Evolutionary conservation across 2,113 vertebrate species (phyloP).

Genomic region (Callipepla squamata): DNA sequence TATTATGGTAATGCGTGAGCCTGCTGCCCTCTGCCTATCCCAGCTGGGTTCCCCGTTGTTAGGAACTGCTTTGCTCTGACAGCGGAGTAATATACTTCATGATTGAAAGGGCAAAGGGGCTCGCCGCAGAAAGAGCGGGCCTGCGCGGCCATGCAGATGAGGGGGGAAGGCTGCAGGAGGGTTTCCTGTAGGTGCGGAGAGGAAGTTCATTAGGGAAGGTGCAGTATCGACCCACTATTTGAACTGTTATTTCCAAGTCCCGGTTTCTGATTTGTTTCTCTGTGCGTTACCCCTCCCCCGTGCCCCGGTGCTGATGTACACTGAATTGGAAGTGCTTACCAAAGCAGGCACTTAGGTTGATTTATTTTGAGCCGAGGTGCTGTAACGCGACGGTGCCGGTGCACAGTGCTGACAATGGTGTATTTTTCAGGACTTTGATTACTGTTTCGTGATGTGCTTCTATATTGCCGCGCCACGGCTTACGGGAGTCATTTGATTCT

Average conservation of each 20-base stretch:
- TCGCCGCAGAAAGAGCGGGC: slow-evolving; percentile 82
- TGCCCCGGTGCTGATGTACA: neutral
- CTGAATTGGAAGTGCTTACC: slow-evolving; percentile 53
- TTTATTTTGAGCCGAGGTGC: slow-evolving; percentile 46
- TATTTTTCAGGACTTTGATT: slow-evolving; percentile 57
- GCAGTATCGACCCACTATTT: slow-evolving; percentile 58
- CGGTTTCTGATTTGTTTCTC: slow-evolving; percentile 66
- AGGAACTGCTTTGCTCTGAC: slow-evolving; percentile 98
- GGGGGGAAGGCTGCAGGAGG: slow-evolving; percentile 68
- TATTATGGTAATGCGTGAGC: slow-evolving; percentile 99
- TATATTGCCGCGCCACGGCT: slow-evolving; percentile 25
- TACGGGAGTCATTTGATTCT: slow-evolving; percentile 13
- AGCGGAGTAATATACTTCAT: slow-evolving; percentile 98
- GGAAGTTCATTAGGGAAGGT: slow-evolving; percentile 75
- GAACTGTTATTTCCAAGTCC: slow-evolving; percentile 56
- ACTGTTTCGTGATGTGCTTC: slow-evolving; percentile 32
- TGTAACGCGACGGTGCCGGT: slow-evolving; percentile 7
- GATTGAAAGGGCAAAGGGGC: slow-evolving; percentile 99
- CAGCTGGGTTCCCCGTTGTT: slow-evolving; percentile 98
- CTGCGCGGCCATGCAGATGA: slow-evolving; percentile 90
- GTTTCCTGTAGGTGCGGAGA: slow-evolving; percentile 35
- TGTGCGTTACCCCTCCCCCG: slow-evolving; percentile 1
- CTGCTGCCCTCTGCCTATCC: slow-evolving; percentile 97
- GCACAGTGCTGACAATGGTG: slow-evolving; percentile 31
- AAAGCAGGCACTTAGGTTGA: slow-evolving; percentile 52